These are phyloP conservation scores for Gymnorhina tibicen DNA, from an alignment of 2,113 vertebrate genomes.

Conservation along the genomic window DNA sequence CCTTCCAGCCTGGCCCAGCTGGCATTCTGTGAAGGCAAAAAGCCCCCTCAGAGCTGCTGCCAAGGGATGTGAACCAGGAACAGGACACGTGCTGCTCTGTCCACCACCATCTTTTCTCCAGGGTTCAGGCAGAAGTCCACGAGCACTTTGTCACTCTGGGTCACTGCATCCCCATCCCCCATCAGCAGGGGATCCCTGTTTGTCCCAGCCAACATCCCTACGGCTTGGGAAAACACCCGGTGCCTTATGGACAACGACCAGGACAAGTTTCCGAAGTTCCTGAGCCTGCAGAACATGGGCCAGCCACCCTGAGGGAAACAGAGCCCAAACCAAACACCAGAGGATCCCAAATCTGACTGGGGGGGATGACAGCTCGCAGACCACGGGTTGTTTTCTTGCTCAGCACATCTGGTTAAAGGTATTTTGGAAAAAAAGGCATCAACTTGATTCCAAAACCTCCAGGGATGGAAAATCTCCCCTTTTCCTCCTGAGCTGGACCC, in stretches of 20 bases:
- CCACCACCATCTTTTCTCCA: background rate
- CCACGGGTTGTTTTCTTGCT: background rate
- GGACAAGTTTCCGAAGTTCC: background rate
- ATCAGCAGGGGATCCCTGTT: background rate
- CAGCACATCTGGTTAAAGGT: background rate
- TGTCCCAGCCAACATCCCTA: background rate
- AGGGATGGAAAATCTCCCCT: background rate
- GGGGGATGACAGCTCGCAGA: background rate
- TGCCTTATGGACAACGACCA: background rate
- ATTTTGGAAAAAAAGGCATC: background rate
- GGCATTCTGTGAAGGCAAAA: background rate
- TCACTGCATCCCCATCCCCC: background rate
- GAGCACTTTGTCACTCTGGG: background rate
- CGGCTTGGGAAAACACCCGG: background rate
- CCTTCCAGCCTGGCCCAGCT: background rate
- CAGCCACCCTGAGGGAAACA: background rate
- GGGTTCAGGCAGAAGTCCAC: background rate
- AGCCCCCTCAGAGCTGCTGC: background rate
- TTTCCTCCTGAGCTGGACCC: background rate
- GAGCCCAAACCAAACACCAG: background rate
- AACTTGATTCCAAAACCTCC: background rate
- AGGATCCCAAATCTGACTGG: background rate
- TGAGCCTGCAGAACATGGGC: background rate
- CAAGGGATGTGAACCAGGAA: background rate
- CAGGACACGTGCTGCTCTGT: fast-evolving